Evolutionary conservation across 2,113 vertebrate genomes (phyloP), one percentile per base, ranked within the genome.

Genomic region (Protomyctophum bolini): DNA sequence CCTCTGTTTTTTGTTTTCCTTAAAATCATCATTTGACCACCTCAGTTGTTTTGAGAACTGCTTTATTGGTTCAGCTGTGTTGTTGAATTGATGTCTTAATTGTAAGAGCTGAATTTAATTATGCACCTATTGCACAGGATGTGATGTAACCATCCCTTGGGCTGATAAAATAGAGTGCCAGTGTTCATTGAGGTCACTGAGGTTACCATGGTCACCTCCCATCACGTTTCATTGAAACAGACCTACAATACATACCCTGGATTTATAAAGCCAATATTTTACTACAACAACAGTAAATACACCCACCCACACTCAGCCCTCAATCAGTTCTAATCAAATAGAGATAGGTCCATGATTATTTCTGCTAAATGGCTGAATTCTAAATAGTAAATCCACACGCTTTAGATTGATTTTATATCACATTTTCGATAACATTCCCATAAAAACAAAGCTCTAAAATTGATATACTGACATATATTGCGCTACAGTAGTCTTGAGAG

Each of bases 1-100:
- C 33, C 72, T 71, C 76, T 72, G 58, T 63, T 28, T 67, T 69
- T 55, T 54, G 55, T 52, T 51, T 61, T 47, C 28, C 33, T 41
- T 41, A 41, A 54, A 12, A 62, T 75, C 58, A 29, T 10, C 21
- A 56, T 8, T 12, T 2, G 45, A 66, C n/a, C 28, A 8, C 15
- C 28, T 62, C n/a, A 10, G 49, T 52, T 51, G 21, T 14, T 29
- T 12, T 28, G 28, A 9, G 15, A 4, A n/a, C 10, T 29, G 1
- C 4, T 58, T 68, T 49, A 55, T 10, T 4, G 56, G 57, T n/a
- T 14, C 61, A 63, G 50, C 28, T n/a, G 14, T 29, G 48, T 64
- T 10, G 2, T 6, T 45, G 12, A 70, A 61, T 14, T 41, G 5
- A 47, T 14, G 12, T 7, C 33, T 41, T 41, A 41, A 41, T 41